Percentiles rank a stretch among this genome's conserved stretches.
Conservation (phyloP, 37 sponge, comb jelly and placozoan species). For the Mnemiopsis leidyi region DNA sequence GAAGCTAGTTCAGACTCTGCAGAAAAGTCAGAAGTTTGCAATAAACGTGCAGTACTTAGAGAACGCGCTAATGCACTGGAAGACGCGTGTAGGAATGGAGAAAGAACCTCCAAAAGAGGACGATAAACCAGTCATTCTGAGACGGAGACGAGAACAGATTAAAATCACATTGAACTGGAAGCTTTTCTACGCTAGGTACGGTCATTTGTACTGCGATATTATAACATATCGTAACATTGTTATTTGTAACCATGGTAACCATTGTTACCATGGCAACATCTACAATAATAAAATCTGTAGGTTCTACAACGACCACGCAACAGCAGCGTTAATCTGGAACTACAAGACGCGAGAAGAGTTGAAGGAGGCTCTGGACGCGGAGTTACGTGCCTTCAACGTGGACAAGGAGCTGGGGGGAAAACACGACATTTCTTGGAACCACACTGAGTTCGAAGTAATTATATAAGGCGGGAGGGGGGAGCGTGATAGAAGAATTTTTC, state of each 20-base stretch:
- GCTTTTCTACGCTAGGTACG: constrained; percentile 77
- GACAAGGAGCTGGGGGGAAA: constrained; percentile 91
- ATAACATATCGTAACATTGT: background rate
- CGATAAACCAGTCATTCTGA: constrained; percentile 75
- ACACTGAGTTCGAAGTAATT: constrained; percentile 93
- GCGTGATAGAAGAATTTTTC: too few species aligned
- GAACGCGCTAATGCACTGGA: constrained; percentile 89
- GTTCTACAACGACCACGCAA: constrained; percentile 92
- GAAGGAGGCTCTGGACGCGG: constrained; percentile 91
- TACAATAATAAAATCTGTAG: constrained; percentile 65
- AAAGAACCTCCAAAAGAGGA: constrained; percentile 7
- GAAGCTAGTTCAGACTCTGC: constrained; percentile 77
- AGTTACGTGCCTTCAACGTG: constrained; percentile 89
- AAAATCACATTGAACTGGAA: constrained; percentile 91
- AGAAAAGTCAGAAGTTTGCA: constrained; percentile 8
- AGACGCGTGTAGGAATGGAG: constrained; percentile 74
- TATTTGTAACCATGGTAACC: background rate
- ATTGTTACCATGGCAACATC: background rate
- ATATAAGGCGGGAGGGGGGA: too few species aligned
- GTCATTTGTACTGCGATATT: background rate
- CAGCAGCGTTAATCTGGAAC: constrained; percentile 96
- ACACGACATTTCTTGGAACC: constrained; percentile 92
- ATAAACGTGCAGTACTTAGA: constrained; percentile 70
- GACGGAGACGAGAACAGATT: constrained; percentile 84
- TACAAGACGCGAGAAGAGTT: constrained; percentile 99